A percentile compares a stretch with the other conserved stretches of the same genome.
phyloP scores from a whole-genome alignment of 35 echinoderm and acorn worm genomes.

The Ptychodera flava region DNA sequence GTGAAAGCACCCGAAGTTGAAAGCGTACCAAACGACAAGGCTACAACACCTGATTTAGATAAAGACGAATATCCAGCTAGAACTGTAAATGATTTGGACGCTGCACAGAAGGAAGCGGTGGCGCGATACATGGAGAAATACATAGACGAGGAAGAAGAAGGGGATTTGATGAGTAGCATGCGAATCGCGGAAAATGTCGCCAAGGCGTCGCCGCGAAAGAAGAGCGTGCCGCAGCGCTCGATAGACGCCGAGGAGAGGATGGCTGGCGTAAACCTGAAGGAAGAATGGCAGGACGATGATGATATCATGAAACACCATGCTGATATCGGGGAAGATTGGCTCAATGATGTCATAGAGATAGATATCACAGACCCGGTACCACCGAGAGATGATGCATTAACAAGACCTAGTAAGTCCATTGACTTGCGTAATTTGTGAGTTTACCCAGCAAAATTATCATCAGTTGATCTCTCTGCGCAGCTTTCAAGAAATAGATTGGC shows the following conservation, averaged over 20 bases:
- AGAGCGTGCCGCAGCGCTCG: constrained; percentile 25
- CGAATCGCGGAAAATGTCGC: not conserved
- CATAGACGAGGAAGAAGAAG: not conserved
- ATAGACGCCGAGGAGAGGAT: constrained; percentile 43
- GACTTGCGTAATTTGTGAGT: no score
- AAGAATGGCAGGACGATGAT: constrained; percentile 82
- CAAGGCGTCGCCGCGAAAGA: constrained; percentile 8
- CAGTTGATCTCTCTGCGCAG: no score
- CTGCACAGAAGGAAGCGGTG: not conserved
- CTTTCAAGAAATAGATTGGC: no score
- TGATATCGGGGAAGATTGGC: not conserved
- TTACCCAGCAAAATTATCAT: no score
- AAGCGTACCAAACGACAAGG: no score
- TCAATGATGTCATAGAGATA: not conserved
- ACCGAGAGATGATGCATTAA: constrained; percentile 1
- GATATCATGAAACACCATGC: constrained; percentile 30
- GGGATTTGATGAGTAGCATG: not conserved
- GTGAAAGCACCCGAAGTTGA: no score
- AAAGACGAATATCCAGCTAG: no score
- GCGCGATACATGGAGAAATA: not conserved
- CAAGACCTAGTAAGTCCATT: not conserved
- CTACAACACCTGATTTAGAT: no score
- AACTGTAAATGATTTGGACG: no score
- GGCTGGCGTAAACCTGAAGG: constrained; percentile 36
- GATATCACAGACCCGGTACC: constrained; percentile 46